Base-by-base conservation (phyloP, 2,797 vertebrate genomes). In the Echiichthys vipera region DNA sequence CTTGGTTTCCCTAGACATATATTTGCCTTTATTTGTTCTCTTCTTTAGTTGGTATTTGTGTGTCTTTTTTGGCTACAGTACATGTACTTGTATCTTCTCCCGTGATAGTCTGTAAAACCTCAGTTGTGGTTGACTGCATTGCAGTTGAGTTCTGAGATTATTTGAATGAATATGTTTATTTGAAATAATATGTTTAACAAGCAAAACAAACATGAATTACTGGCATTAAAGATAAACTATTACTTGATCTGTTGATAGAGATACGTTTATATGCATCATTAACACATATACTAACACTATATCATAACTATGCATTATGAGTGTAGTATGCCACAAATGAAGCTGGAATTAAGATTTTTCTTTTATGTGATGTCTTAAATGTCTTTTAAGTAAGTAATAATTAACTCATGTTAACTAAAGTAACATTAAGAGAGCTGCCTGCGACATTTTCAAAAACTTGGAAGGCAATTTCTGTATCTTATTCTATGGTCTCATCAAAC, bases 61-160 rank as follows among this genome's bases (percentile, higher is more conserved):
- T 17, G 5, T 17, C 17, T 2, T 30, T n/a, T 68, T 34, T 55
- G 27, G 40, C 45, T 4, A 43, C 13, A 14, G 1, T 7, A 5
- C 5, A 8, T 18, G 1, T 5, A n/a, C 65, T 10, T 30, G 0
- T 10, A 6, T 22, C 1, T 50, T 54, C 79, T 66, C 25, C 53
- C 65, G 39, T 65, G 3, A 40, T 15, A 32, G 6, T 30, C 27
- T 17, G 2, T 49, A 29, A 27, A 57, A 29, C 29, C 36, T 42
- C 34, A 37, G 11, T 13, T 59, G 58, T 27, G 36, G 65, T 78
- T 24, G 15, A 1, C 5, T 71, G 37, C 57, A 62, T 12, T 27
- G 15, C 20, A 74, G 5, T 8, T 34, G 36, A 0, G 3, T 25
- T 24, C 14, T n/a, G 24, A 3, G 9, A 7, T 14, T 27, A 20